phyloP scores from a whole-genome alignment of 2,888 invertebrate species.

The Oscheius sp. region DNA sequence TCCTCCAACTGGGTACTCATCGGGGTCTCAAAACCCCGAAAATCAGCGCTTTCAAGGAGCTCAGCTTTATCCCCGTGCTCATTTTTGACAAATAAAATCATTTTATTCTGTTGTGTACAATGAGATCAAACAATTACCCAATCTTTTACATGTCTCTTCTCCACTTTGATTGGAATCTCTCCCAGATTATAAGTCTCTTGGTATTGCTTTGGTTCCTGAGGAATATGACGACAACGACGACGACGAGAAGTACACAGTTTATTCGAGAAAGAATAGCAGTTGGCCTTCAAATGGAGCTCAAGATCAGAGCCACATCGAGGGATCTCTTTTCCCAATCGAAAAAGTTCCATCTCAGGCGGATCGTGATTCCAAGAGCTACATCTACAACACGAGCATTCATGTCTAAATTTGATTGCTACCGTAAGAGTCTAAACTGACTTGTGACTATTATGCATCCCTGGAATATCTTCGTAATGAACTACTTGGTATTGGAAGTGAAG shows the following conservation, averaged over 20 bases:
- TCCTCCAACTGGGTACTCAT: conserved; percentile 18
- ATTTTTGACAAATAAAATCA: not conserved
- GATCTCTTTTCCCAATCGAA: not conserved
- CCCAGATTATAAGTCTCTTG: no score
- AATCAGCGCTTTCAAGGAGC: conserved; percentile 15
- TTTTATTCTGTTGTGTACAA: not conserved
- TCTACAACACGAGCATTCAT: not conserved
- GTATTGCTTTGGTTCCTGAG: no score
- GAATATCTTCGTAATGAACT: not conserved
- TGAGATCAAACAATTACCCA: not conserved
- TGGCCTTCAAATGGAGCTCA: no score
- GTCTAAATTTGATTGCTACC: not conserved
- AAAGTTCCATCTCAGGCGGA: not conserved
- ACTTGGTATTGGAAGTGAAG: not conserved
- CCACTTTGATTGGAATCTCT: no score
- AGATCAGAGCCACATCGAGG: not conserved
- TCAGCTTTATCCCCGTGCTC: conserved; percentile 28
- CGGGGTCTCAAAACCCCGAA: not conserved
- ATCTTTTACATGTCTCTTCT: not conserved
- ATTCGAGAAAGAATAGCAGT: no score
- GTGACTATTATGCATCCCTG: not conserved
- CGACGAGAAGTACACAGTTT: no score
- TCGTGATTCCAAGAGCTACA: not conserved
- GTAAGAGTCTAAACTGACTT: not conserved
- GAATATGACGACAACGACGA: no score